Evolutionary conservation across 2,113 vertebrate species (phyloP), one percentile per base, ranked within the genome.

Genomic region (Centrocercus urophasianus): DNA sequence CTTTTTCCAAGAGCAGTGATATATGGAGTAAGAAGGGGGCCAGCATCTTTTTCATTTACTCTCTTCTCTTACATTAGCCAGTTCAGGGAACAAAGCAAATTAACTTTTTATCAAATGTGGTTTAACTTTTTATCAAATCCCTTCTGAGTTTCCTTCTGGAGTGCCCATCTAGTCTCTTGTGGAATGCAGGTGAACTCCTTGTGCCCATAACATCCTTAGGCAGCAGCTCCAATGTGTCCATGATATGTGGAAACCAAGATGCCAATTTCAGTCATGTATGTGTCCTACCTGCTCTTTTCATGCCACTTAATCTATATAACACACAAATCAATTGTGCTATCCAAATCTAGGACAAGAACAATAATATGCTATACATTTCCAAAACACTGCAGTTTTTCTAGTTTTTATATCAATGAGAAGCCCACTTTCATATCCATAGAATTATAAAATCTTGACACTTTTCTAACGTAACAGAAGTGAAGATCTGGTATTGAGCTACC

Each of bases 191-290:
- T 63, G n/a, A 66, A 47, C 67, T 83, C 36, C 30, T 50, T 42
- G 15, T 43, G 13, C 14, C 65, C 65, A 6, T 59, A 63, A 12
- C 1, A 2, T 16, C 32, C 61, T 73, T 1, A 0, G 38, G 24
- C 12, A 76, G 28, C 24, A 78, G 17, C 25, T 83, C 11, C 3
- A 3, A 22, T 27, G 16, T 36, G 17, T 74, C 48, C 6, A 0
- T 22, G n/a, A 32, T 30, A 54, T 7, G 1, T 6, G 10, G 60
- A 86, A 86, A 86, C 2, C 1, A 28, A 70, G 38, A 40, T 27
- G 17, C 4, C 42, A 57, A 83, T 32, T 88, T 73, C 17, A 45
- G 10, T 24, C 61, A 7, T 50, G 18, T 10, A 80, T 57, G 34
- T 65, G 11, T 47, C 19, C 21, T 76, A 16, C 22, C 13, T 60